Conservation (phyloP, 2,797 vertebrate species). For the Echiichthys vipera region DNA sequence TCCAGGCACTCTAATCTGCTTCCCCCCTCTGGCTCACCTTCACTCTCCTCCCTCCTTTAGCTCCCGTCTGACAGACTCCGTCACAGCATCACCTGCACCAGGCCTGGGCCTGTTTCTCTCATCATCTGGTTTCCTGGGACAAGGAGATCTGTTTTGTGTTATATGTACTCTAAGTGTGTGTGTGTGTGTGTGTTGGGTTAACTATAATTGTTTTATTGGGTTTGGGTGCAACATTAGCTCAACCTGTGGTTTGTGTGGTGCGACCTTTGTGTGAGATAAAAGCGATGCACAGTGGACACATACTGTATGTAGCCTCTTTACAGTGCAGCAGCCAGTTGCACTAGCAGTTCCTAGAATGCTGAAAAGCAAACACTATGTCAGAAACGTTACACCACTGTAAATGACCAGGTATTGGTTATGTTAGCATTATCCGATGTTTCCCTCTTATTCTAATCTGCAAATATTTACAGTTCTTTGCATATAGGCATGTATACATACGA, state of each 20-base stretch:
- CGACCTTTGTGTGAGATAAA: conserved; percentile 5
- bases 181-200: conserved; percentile 7
- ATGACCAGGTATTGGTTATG: rapidly evolving
- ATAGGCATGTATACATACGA: background rate
- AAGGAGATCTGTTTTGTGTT: conserved; percentile 19
- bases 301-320: background rate
- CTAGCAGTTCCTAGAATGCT: background rate
- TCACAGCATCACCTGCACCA: conserved; percentile 31
- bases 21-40: conserved; percentile 51
- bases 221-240: conserved; percentile 38
- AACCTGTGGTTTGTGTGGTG: conserved; percentile 18
- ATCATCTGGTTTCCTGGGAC: conserved; percentile 27
- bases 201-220: conserved; percentile 27
- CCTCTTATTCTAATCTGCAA: background rate
- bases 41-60: conserved; percentile 30
- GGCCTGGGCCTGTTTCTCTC: conserved; percentile 22
- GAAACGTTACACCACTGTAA: background rate
- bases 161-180: background rate
- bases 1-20: conserved; percentile 56
- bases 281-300: background rate
- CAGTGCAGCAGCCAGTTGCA: background rate
- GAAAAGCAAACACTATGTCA: background rate
- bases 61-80: conserved; percentile 48
- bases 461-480: background rate
- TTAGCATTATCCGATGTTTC: background rate